phyloP scores from a whole-genome alignment of 2,888 invertebrate species.

The Sisyra nigra region DNA sequence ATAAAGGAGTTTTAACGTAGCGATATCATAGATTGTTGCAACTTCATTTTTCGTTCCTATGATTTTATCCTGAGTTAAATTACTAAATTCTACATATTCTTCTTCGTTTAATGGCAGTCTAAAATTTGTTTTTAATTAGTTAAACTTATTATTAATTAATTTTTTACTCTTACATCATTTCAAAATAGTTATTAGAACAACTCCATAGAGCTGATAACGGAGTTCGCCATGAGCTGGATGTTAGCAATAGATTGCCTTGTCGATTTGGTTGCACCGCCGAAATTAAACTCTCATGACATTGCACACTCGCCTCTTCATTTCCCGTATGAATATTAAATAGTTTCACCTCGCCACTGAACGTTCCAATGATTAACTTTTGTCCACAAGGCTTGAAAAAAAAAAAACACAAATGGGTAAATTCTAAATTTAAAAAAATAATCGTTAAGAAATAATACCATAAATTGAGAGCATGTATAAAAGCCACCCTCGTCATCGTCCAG shows the following conservation, averaged over 20 bases:
- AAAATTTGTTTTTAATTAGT: constrained; percentile 11
- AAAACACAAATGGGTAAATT: neutral
- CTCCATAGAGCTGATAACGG: constrained; percentile 73
- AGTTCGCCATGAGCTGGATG: constrained; percentile 72
- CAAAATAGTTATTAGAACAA: constrained; percentile 37
- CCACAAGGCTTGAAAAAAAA: constrained; percentile 31
- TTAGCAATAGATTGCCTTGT: constrained; percentile 61
- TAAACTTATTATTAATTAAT: constrained; percentile 4
- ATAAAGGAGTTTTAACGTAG: constrained; percentile 56
- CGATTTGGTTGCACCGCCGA: constrained; percentile 59
- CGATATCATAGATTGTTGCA: constrained; percentile 78
- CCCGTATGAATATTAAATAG: constrained; percentile 74
- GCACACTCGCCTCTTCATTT: constrained; percentile 59
- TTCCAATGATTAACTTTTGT: constrained; percentile 61
- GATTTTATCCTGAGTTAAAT: constrained; percentile 66
- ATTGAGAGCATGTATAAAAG: constrained; percentile 47
- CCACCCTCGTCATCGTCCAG: constrained; percentile 57
- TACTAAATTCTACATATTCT: constrained; percentile 84
- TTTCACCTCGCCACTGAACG: constrained; percentile 80
- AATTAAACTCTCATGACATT: constrained; percentile 78
- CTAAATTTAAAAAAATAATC: neutral
- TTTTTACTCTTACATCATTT: constrained; percentile 37
- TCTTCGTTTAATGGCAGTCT: constrained; percentile 66
- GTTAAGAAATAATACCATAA: constrained; percentile 18
- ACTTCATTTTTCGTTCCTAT: constrained; percentile 77